Percentiles rank a stretch among this genome's conserved stretches.
Evolutionary conservation across 2,113 vertebrate species (phyloP).

Genomic region (Centrocercus urophasianus): DNA sequence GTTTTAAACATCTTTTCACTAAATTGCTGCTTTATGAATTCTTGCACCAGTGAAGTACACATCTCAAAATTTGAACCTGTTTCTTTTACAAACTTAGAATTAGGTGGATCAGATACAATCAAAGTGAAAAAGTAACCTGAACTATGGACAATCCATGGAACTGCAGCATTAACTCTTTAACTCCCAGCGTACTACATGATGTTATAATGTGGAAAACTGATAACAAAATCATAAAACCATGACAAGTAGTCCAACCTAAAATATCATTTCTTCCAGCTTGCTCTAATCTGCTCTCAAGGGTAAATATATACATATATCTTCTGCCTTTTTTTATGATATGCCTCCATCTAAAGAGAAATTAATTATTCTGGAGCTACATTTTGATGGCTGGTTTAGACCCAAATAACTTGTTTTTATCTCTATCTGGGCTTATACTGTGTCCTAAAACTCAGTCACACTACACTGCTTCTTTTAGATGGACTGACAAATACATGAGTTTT

Average conservation of each 20-base stretch:
- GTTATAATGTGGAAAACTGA: too few relatives aligned
- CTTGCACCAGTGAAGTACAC: not conserved
- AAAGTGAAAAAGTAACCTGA: not conserved
- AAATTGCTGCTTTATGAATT: not conserved
- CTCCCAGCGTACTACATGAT: too few relatives aligned
- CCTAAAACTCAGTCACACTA: not conserved
- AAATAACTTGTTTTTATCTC: not conserved
- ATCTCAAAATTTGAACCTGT: not conserved
- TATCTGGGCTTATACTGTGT: too few relatives aligned
- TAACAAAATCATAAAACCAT: too few relatives aligned
- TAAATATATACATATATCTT: not conserved
- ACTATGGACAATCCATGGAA: too few relatives aligned
- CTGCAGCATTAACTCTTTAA: too few relatives aligned
- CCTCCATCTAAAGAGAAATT: not conserved
- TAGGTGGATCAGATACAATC: not conserved
- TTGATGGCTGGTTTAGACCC: not conserved
- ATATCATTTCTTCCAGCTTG: not conserved
- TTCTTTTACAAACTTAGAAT: not conserved
- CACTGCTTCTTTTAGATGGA: not conserved
- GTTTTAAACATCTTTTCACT: not conserved
- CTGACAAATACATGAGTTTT: not conserved
- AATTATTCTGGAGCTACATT: not conserved
- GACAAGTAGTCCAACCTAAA: not conserved
- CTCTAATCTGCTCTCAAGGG: not conserved
- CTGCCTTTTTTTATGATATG: fast-evolving